Conservation (phyloP, 2,797 vertebrate species). For the Limnodromus scolopaceus region DNA sequence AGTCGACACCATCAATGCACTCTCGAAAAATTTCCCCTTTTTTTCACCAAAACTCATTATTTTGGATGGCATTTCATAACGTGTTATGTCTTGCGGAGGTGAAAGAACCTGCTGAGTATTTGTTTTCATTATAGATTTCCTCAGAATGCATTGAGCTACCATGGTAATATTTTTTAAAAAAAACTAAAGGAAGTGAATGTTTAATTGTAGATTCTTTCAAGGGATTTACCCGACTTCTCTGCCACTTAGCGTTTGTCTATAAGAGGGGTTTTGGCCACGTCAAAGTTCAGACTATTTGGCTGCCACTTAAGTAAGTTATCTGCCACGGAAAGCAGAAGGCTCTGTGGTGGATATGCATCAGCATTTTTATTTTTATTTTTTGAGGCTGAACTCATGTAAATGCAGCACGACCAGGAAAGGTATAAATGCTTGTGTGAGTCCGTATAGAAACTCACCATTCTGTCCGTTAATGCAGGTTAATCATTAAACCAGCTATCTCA, state of each 20-base stretch:
- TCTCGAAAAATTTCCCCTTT: not conserved
- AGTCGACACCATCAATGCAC: fast-evolving
- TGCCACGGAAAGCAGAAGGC: not conserved
- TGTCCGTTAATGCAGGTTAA: not conserved
- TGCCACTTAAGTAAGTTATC: not conserved
- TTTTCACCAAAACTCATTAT: not conserved
- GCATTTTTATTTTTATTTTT: not conserved
- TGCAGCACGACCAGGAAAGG: not conserved
- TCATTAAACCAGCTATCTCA: not conserved
- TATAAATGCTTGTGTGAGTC: not conserved
- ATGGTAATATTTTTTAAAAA: not conserved
- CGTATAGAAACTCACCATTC: not conserved
- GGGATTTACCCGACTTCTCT: not conserved
- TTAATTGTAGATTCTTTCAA: not conserved
- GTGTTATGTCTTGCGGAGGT: not conserved
- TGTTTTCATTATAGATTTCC: not conserved
- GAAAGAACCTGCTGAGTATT: not conserved
- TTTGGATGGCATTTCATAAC: not conserved
- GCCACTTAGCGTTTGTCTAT: not conserved
- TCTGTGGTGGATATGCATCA: not conserved
- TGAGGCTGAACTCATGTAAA: not conserved
- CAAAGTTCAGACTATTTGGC: not conserved
- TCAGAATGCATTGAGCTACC: not conserved
- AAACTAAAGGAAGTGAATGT: not conserved
- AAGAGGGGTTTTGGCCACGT: not conserved